These are phyloP conservation scores for Rhinopithecus roxellana DNA, from an alignment of 2,113 vertebrate genomes.

Conservation along the genomic window DNA sequence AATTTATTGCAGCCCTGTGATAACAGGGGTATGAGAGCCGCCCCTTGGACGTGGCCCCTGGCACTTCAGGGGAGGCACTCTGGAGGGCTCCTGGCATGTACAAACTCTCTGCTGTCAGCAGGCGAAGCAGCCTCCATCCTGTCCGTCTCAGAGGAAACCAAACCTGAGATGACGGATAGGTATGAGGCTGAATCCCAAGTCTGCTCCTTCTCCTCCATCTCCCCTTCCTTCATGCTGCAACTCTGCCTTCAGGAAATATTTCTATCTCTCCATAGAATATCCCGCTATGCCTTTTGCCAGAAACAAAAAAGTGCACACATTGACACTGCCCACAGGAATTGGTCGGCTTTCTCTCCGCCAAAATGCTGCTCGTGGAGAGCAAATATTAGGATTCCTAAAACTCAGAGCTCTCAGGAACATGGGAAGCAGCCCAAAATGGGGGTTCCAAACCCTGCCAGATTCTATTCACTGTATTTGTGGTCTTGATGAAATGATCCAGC, in stretches of 20 bases:
- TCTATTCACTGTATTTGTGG: neutral
- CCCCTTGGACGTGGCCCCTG: neutral
- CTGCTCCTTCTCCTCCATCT: neutral
- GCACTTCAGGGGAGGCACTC: too few species aligned
- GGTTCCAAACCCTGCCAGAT: neutral
- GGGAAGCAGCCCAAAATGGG: neutral
- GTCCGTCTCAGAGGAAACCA: neutral
- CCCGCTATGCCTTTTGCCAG: neutral
- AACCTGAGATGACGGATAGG: neutral
- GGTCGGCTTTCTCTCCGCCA: neutral
- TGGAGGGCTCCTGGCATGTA: accelerated
- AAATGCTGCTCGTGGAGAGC: neutral
- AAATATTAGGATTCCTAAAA: neutral
- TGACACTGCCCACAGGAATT: neutral
- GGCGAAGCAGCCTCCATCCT: too few species aligned
- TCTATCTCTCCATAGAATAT: neutral
- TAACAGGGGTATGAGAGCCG: neutral
- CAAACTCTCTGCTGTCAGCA: neutral
- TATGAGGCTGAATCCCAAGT: neutral
- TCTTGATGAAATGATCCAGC: neutral
- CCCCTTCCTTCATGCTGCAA: neutral
- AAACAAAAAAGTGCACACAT: neutral
- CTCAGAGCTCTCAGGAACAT: neutral
- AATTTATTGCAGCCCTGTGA: neutral
- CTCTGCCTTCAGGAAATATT: neutral